Conservation (phyloP, 2,113 vertebrate genomes). For the Aythya baeri region DNA sequence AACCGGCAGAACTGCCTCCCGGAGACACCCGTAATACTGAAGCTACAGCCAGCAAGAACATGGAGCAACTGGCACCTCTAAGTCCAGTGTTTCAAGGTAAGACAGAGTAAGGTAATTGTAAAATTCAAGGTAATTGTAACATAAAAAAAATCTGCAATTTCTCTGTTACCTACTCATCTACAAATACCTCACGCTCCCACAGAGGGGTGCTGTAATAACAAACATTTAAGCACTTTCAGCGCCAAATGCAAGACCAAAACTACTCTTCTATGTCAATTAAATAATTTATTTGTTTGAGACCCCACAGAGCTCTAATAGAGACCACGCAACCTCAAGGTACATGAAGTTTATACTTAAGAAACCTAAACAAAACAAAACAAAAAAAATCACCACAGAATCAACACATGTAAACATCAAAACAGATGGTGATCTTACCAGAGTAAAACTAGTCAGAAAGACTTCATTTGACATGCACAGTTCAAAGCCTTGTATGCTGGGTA, state of each 20-base stretch:
- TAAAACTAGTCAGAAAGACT: background rate
- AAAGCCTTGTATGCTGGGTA: background rate
- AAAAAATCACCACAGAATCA: background rate
- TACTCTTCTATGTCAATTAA: background rate
- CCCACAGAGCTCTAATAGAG: background rate
- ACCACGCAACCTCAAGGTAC: background rate
- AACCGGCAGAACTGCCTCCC: background rate
- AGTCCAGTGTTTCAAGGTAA: background rate
- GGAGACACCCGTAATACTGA: background rate
- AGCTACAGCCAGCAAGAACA: background rate
- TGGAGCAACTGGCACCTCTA: background rate
- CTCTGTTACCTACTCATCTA: rapidly evolving
- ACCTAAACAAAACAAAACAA: background rate
- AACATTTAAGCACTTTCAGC: rapidly evolving
- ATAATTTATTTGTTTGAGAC: background rate
- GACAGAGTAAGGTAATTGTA: no score
- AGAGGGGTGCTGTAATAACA: conserved; percentile 12
- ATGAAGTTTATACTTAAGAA: background rate
- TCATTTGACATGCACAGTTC: rapidly evolving
- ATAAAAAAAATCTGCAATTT: background rate
- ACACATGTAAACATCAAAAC: background rate
- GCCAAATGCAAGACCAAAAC: background rate
- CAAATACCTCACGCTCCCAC: background rate
- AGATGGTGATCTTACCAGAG: background rate
- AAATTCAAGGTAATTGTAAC: background rate